Percentiles rank a stretch among this genome's conserved stretches.
Evolutionary conservation across 1,140 invertebrate genomes (phyloP).

Genomic region (Protaetia brevitarsis): DNA sequence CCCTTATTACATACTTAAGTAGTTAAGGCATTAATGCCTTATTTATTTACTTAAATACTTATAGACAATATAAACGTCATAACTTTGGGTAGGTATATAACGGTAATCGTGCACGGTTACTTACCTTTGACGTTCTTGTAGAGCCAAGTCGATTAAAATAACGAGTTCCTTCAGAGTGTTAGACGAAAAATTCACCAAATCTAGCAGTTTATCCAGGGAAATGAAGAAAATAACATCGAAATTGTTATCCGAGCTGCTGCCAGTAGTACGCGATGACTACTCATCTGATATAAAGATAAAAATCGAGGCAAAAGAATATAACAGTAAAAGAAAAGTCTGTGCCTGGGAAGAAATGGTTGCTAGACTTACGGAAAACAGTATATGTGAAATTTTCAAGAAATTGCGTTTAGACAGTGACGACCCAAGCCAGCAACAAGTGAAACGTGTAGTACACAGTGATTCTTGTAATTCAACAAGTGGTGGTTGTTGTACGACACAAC

Average conservation of each 20-base stretch:
- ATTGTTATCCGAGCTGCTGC: not conserved
- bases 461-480: not conserved
- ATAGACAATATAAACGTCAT: no score
- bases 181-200: not conserved
- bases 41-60: no score
- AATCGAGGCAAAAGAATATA: not conserved
- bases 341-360: not conserved
- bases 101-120: no score
- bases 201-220: not conserved
- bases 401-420: not conserved
- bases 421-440: not conserved
- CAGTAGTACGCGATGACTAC: not conserved
- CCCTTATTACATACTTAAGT: no score
- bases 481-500: not conserved
- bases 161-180: not conserved
- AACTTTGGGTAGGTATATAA: no score
- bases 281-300: not conserved
- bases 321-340: not conserved
- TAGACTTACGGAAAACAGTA: not conserved
- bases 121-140: no score
- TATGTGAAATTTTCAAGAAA: not conserved
- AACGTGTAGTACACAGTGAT: not conserved
- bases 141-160: not conserved
- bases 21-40: no score
- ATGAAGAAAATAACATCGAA: no score